These are phyloP conservation scores for Spea hammondii DNA, from an alignment of 2,797 vertebrate genomes.

Conservation along the genomic window DNA sequence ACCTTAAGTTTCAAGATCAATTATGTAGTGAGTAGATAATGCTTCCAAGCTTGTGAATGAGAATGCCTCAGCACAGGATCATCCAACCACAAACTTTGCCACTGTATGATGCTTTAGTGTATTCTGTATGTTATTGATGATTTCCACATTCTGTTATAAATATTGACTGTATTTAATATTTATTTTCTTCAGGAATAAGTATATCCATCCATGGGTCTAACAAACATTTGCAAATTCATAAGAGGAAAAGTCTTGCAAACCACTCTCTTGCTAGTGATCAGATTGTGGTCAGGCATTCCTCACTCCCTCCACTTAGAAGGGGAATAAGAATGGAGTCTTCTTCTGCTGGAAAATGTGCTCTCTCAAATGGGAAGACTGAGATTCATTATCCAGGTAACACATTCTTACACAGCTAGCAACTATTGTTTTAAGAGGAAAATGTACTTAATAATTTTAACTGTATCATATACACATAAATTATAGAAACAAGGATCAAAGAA, in stretches of 20 bases:
- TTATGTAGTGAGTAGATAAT: no score
- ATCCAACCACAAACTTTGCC: no score
- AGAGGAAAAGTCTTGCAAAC: constrained; percentile 73
- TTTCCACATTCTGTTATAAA: no score
- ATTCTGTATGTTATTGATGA: no score
- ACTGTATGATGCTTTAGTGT: no score
- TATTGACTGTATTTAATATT: not conserved
- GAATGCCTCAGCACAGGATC: no score
- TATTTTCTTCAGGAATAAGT: constrained; percentile 76
- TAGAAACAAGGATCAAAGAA: no score
- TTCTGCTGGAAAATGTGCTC: constrained; percentile 71
- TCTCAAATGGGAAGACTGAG: constrained; percentile 70
- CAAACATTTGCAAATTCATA: constrained; percentile 72
- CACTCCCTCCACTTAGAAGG: constrained; percentile 67
- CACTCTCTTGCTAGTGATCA: constrained; percentile 66
- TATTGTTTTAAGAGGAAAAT: no score
- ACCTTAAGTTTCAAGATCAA: no score
- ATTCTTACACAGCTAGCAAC: not conserved
- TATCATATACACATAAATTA: no score
- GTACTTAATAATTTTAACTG: no score
- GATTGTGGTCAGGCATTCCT: constrained; percentile 70
- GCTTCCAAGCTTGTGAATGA: no score
- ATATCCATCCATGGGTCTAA: constrained; percentile 92
- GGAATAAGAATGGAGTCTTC: constrained; percentile 83
- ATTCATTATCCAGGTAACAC: constrained; percentile 74